A percentile compares a stretch with the other conserved stretches of the same genome.
Evolutionary conservation across 2,888 invertebrate species (phyloP).

Genomic region (Zhengitettix transpicula): DNA sequence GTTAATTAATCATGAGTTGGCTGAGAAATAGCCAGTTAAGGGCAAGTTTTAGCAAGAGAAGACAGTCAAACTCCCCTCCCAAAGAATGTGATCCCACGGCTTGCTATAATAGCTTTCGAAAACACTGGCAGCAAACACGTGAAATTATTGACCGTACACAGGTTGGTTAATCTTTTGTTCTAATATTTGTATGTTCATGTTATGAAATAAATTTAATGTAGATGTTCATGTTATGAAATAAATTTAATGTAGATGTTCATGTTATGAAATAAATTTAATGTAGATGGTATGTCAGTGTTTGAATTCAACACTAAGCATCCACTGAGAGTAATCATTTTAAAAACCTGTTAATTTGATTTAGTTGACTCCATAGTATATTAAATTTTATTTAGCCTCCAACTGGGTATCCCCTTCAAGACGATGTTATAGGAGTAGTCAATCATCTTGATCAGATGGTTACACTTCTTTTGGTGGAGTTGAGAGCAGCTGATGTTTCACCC

Average conservation of each 20-base stretch:
- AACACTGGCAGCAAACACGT: conserved; percentile 84
- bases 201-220: too few species aligned
- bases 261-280: too few species aligned
- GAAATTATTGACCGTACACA: conserved; percentile 65
- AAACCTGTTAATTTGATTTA: too few species aligned
- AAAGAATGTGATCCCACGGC: conserved; percentile 70
- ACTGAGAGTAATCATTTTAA: too few species aligned
- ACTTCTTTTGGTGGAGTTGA: conserved; percentile 64
- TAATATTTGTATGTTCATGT: too few species aligned
- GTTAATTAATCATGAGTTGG: conserved; percentile 43
- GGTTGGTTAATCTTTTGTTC: conserved; percentile 25
- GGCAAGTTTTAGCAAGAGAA: conserved; percentile 36
- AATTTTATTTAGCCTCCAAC: conserved; percentile 27
- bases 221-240: too few species aligned
- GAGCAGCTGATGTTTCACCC: conserved; percentile 35
- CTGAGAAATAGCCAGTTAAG: conserved; percentile 43
- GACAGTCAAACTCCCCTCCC: conserved; percentile 47
- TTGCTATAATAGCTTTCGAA: conserved; percentile 82
- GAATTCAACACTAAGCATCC: too few species aligned
- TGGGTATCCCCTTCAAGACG: conserved; percentile 52
- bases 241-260: too few species aligned
- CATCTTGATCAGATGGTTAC: conserved; percentile 84
- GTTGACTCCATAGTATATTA: too few species aligned
- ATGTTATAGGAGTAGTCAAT: conserved; percentile 77
- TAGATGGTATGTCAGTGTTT: too few species aligned